Evolutionary conservation across 2,797 vertebrate genomes (phyloP).

Genomic region (Adrianichthys oophorus): DNA sequence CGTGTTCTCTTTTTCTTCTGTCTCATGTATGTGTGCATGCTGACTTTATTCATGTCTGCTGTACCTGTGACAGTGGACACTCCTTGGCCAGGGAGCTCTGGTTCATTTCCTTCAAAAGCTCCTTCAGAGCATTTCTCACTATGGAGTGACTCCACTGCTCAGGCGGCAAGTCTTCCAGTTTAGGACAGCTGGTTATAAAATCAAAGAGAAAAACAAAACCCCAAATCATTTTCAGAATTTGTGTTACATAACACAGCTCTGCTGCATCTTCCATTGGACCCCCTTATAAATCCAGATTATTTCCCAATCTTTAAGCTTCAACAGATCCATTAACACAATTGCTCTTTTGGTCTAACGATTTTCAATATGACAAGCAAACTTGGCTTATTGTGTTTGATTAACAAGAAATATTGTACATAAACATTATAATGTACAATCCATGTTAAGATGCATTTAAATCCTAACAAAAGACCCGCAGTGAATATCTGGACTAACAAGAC

Average conservation of each 20-base stretch:
- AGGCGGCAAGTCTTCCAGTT: slow-evolving; percentile 92
- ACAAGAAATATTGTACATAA: too few relatives aligned
- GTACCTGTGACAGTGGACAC: slow-evolving; percentile 88
- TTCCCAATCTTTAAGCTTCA: too few relatives aligned
- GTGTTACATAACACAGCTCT: not conserved
- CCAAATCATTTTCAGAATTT: not conserved
- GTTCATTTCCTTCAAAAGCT: slow-evolving; percentile 97
- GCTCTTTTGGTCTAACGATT: too few relatives aligned
- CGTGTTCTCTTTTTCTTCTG: not conserved
- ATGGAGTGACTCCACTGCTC: slow-evolving; percentile 97
- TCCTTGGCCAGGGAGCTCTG: slow-evolving; percentile 97
- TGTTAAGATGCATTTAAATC: too few relatives aligned
- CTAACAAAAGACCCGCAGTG: too few relatives aligned
- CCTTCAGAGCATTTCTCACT: slow-evolving; percentile 94
- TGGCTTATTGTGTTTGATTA: too few relatives aligned
- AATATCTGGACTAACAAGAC: too few relatives aligned
- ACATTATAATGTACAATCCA: too few relatives aligned
- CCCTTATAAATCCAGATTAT: too few relatives aligned
- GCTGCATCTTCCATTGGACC: too few relatives aligned
- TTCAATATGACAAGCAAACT: too few relatives aligned
- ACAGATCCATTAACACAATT: too few relatives aligned
- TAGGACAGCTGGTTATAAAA: slow-evolving; percentile 83
- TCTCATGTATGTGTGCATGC: slow-evolving; percentile 1
- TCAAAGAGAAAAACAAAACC: not conserved
- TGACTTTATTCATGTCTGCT: slow-evolving; percentile 2